phyloP scores from a whole-genome alignment of 2,888 invertebrate genomes.

The Eudasyphora cyanicolor region DNA sequence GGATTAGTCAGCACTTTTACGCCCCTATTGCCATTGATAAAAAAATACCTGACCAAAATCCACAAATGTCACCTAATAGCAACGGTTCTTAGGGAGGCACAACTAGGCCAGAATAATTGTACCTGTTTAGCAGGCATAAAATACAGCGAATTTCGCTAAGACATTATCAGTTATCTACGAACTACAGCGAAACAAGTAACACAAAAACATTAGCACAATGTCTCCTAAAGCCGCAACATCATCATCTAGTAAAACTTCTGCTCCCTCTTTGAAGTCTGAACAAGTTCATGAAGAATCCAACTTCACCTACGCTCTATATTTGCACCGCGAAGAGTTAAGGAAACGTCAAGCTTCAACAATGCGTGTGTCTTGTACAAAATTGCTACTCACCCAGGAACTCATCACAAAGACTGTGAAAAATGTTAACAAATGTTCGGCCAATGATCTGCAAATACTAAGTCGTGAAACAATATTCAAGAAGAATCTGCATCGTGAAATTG shows the following conservation, averaged over 20 bases:
- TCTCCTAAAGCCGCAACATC: neutral
- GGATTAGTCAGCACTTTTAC: too few species aligned
- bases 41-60: too few species aligned
- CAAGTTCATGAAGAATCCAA: neutral
- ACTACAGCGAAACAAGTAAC: too few species aligned
- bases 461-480: conserved; percentile 35
- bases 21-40: too few species aligned
- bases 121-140: too few species aligned
- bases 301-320: conserved; percentile 14
- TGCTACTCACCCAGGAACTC: conserved; percentile 35
- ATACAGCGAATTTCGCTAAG: too few species aligned
- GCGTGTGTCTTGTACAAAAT: conserved; percentile 12
- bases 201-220: too few species aligned
- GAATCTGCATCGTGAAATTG: conserved; percentile 1
- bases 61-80: too few species aligned
- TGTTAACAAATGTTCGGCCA: conserved; percentile 12
- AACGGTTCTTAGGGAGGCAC: too few species aligned
- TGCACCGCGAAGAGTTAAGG: conserved; percentile 30
- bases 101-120: too few species aligned
- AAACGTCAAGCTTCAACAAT: conserved; percentile 24
- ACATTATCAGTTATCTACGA: too few species aligned
- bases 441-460: conserved; percentile 26
- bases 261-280: too few species aligned
- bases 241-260: neutral
- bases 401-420: conserved; percentile 28